These are phyloP conservation scores for Cydia splendana DNA, from an alignment of 1,140 invertebrate species.

Conservation along the genomic window DNA sequence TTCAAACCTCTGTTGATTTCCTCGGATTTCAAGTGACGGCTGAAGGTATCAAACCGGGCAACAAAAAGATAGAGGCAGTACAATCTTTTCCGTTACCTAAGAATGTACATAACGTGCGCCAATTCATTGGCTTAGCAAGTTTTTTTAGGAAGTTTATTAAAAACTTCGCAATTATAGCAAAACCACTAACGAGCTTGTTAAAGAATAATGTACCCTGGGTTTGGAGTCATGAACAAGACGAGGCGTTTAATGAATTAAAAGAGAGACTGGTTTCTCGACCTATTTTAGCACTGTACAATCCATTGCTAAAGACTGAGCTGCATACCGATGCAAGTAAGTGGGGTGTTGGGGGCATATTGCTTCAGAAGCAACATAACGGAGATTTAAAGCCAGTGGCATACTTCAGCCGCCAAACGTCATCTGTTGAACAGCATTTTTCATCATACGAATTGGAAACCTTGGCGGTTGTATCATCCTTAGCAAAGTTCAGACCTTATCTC, in stretches of 20 bases:
- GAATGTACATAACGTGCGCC: constrained; percentile 51
- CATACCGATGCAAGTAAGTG: constrained; percentile 36
- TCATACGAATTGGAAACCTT: constrained; percentile 65
- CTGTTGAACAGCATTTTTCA: constrained; percentile 62
- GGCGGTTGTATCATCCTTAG: constrained; percentile 44
- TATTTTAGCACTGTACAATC: constrained; percentile 32
- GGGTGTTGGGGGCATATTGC: constrained; percentile 32
- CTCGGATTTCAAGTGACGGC: constrained; percentile 42
- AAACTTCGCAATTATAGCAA: constrained; percentile 43
- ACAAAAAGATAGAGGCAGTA: constrained; percentile 40
- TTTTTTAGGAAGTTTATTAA: constrained; percentile 55
- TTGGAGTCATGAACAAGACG: constrained; percentile 20
- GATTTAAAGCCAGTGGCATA: constrained; percentile 34
- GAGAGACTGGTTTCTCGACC: constrained; percentile 23
- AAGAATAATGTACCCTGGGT: constrained; percentile 35
- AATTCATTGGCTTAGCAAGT: constrained; percentile 62
- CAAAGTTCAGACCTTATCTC: constrained; percentile 52
- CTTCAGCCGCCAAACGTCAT: constrained; percentile 44
- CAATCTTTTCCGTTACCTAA: constrained; percentile 45
- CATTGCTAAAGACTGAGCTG: constrained; percentile 15
- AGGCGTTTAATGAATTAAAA: constrained; percentile 28
- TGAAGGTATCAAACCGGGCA: constrained; percentile 40
- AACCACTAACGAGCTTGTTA: constrained; percentile 40
- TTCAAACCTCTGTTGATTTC: constrained; percentile 44
- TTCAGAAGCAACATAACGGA: constrained; percentile 31